These are phyloP conservation scores for Tetranychus piercei DNA, from an alignment of 2,888 invertebrate genomes.

Conservation along the genomic window DNA sequence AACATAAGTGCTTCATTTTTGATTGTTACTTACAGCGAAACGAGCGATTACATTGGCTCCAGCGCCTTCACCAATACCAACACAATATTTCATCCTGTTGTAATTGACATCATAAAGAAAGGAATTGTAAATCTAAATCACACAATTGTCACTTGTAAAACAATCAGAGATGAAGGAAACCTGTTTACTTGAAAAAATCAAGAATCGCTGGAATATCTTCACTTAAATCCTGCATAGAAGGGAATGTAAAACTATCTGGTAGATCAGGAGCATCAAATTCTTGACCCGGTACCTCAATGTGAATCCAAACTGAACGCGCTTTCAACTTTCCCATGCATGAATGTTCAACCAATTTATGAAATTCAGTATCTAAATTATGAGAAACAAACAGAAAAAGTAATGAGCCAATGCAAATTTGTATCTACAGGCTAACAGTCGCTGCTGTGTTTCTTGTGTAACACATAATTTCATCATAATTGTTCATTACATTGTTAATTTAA, in stretches of 20 bases:
- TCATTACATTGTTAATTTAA: too few relatives aligned
- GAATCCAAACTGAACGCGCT: slow-evolving; percentile 64
- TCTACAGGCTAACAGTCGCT: too few relatives aligned
- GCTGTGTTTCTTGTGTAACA: too few relatives aligned
- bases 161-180: too few relatives aligned
- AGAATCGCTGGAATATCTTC: slow-evolving; percentile 34
- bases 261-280: slow-evolving; percentile 59
- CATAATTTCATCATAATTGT: too few relatives aligned
- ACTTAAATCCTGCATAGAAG: slow-evolving; percentile 57
- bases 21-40: slow-evolving; percentile 40
- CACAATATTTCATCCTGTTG: slow-evolving; percentile 50
- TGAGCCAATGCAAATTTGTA: neutral
- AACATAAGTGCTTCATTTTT: too few relatives aligned
- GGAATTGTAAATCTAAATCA: too few relatives aligned
- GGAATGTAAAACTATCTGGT: slow-evolving; percentile 59
- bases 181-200: slow-evolving; percentile 19
- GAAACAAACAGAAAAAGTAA: neutral
- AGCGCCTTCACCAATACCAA: slow-evolving; percentile 68
- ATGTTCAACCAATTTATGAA: slow-evolving; percentile 37
- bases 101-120: neutral
- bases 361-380: slow-evolving; percentile 16
- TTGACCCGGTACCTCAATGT: slow-evolving; percentile 67
- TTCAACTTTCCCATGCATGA: slow-evolving; percentile 61
- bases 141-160: too few relatives aligned
- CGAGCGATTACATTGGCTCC: slow-evolving; percentile 68